phyloP scores from a whole-genome alignment of 2,797 vertebrate genomes.

The Xiphorhynchus erythropygius region DNA sequence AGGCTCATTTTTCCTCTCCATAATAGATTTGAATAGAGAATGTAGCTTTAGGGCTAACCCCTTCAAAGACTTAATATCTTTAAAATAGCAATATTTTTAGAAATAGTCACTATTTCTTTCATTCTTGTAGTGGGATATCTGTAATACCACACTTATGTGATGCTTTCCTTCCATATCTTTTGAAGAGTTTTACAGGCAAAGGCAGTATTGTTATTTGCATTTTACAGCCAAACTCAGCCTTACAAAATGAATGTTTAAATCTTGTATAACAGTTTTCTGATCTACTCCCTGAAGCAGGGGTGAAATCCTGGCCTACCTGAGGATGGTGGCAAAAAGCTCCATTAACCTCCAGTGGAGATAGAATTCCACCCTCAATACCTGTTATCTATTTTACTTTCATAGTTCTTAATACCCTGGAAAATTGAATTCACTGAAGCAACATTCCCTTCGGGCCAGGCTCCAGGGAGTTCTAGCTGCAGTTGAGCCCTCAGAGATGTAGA shows the following conservation, averaged over 20 bases:
- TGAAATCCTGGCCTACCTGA: background rate
- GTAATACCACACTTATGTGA: background rate
- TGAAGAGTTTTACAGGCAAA: background rate
- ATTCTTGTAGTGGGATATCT: background rate
- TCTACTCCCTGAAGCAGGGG: background rate
- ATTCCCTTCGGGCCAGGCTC: background rate
- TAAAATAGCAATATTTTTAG: background rate
- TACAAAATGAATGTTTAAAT: background rate
- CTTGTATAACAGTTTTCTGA: background rate
- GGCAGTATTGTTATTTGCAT: background rate
- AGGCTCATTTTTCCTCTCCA: background rate
- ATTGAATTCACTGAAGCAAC: constrained; percentile 41
- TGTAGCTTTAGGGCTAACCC: background rate
- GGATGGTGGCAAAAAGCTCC: background rate
- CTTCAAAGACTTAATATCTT: background rate
- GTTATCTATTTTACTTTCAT: constrained; percentile 9
- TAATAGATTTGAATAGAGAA: background rate
- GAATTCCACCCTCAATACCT: background rate
- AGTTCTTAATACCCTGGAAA: constrained; percentile 32
- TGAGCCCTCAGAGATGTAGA: background rate
- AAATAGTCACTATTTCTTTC: background rate
- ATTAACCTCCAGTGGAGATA: background rate
- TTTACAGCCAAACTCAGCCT: background rate
- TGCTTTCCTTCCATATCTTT: background rate
- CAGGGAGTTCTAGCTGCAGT: background rate